These are phyloP conservation scores for Diplodus sargus DNA, from an alignment of 2,797 vertebrate species.

Conservation along the genomic window DNA sequence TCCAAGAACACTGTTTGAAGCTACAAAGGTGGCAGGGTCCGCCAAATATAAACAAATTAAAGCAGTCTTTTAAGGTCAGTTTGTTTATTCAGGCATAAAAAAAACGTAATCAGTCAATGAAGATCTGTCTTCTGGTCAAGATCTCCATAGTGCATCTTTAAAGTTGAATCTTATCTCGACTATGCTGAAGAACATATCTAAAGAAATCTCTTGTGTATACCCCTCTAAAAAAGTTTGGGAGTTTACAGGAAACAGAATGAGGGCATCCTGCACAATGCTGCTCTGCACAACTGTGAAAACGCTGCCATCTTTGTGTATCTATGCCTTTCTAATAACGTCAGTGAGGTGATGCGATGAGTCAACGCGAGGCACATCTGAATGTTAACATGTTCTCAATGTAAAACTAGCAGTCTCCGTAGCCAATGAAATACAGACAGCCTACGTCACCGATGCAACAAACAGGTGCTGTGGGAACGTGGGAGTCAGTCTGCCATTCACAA, in stretches of 20 bases:
- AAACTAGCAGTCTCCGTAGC: slow-evolving; percentile 34
- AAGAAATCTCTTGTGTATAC: neutral
- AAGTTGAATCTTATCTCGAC: neutral
- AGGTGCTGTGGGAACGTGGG: slow-evolving; percentile 74
- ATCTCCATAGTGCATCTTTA: too few relatives aligned
- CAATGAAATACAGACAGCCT: slow-evolving; percentile 62
- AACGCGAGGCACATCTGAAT: neutral
- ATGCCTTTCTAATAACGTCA: neutral
- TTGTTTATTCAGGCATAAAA: too few relatives aligned
- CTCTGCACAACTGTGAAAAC: neutral
- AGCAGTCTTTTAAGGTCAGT: too few relatives aligned
- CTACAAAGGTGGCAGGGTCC: too few relatives aligned
- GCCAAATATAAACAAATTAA: too few relatives aligned
- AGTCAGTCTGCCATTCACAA: slow-evolving; percentile 68
- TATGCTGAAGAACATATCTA: neutral
- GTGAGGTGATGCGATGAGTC: neutral
- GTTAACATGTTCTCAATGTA: slow-evolving; percentile 42
- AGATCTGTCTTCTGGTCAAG: too few relatives aligned
- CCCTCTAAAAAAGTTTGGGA: neutral
- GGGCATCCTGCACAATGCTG: neutral
- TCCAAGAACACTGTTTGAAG: too few relatives aligned
- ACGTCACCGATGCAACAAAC: slow-evolving; percentile 78
- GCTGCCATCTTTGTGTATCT: neutral
- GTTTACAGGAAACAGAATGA: neutral
- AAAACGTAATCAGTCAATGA: too few relatives aligned